Conservation (phyloP, 1,140 invertebrate genomes). For the Ridgeia piscesae region DNA sequence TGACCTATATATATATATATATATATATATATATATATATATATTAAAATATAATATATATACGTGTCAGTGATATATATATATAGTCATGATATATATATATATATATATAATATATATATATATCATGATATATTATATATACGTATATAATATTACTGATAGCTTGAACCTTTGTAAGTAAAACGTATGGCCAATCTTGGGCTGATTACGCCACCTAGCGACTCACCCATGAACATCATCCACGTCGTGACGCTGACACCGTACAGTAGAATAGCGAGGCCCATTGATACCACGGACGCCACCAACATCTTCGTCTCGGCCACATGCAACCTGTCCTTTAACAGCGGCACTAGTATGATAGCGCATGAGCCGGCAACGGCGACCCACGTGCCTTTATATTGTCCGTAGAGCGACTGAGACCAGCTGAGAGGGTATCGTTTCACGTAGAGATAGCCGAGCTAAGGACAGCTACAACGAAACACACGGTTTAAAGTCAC, state of each 20-base stretch:
- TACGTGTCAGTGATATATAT: too few species aligned
- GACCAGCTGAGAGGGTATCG: conserved; percentile 16
- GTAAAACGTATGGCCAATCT: too few species aligned
- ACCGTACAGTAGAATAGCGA: neutral
- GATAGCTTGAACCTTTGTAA: too few species aligned
- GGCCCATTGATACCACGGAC: neutral
- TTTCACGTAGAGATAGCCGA: conserved; percentile 4
- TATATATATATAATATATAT: too few species aligned
- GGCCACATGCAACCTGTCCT: neutral
- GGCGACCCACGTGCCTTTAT: neutral
- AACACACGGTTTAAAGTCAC: neutral
- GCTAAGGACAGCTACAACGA: neutral
- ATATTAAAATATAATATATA: too few species aligned
- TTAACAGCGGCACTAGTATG: neutral
- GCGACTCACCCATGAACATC: conserved; percentile 1
- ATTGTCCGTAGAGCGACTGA: neutral
- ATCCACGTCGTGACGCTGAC: conserved; percentile 11
- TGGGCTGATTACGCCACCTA: neutral
- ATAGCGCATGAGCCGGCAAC: neutral
- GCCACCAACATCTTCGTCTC: conserved; percentile 6
- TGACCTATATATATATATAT: too few species aligned
- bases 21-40: too few species aligned
- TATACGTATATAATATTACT: too few species aligned
- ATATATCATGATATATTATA: too few species aligned
- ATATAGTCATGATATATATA: too few species aligned